Percentiles rank a stretch among this genome's conserved stretches.
These are phyloP conservation scores for Pipa parva DNA, from an alignment of 2,113 vertebrate genomes.

Conservation along the genomic window DNA sequence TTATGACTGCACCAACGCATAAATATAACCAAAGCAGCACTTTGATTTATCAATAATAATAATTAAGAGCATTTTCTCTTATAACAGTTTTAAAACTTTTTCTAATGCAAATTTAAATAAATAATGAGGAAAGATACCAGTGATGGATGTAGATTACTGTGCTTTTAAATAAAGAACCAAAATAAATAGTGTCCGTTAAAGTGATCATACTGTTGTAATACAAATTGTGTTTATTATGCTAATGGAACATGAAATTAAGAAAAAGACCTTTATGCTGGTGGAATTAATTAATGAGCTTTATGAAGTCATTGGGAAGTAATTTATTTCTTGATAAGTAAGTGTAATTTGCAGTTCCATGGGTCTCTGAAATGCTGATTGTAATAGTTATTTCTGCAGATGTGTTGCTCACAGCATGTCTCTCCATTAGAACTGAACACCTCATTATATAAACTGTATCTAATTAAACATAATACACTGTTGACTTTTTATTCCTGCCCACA, in stretches of 20 bases:
- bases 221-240: constrained; percentile 99
- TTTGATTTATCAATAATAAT: too few relatives aligned
- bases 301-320: constrained; percentile 95
- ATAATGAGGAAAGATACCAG: constrained; percentile 87
- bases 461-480: constrained; percentile 99
- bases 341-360: constrained; percentile 96
- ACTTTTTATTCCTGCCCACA: constrained; percentile 96
- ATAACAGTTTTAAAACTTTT: constrained; percentile 1
- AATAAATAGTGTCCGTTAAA: constrained; percentile 99
- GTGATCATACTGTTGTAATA: constrained; percentile 96
- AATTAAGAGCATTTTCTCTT: background rate
- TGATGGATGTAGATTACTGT: constrained; percentile 82
- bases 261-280: constrained; percentile 98
- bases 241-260: constrained; percentile 99
- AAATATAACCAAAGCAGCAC: too few relatives aligned
- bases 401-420: constrained; percentile 95
- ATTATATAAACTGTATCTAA: constrained; percentile 99
- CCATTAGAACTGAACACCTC: constrained; percentile 99
- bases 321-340: constrained; percentile 98
- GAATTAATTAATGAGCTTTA: constrained; percentile 99
- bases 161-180: constrained; percentile 98
- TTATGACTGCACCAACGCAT: too few relatives aligned
- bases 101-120: constrained; percentile 85
- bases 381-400: constrained; percentile 99
- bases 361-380: constrained; percentile 95